phyloP scores from a whole-genome alignment of 2,797 vertebrate genomes.

The Enoplosus armatus region DNA sequence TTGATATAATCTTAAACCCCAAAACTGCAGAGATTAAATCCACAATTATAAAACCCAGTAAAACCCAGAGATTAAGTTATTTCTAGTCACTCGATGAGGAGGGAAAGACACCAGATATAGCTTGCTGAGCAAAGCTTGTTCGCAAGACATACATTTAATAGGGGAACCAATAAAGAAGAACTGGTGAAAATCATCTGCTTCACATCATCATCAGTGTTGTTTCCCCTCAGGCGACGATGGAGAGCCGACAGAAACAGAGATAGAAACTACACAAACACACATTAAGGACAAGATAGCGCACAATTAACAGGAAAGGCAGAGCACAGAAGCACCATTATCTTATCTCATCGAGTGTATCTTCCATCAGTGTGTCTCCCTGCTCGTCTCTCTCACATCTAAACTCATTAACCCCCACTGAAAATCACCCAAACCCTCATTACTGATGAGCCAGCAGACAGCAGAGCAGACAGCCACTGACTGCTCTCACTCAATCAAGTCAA shows the following conservation, averaged over 20 bases:
- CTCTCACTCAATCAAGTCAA: constrained; percentile 27
- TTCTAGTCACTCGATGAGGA: no score
- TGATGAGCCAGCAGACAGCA: constrained; percentile 41
- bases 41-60: no score
- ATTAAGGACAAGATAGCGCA: constrained; percentile 13
- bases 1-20: no score
- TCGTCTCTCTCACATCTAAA: constrained; percentile 42
- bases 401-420: constrained; percentile 64
- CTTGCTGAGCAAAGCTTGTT: neutral
- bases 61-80: no score
- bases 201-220: neutral
- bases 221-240: neutral
- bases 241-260: constrained; percentile 7
- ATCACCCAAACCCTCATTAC: constrained; percentile 44
- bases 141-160: neutral
- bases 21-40: no score
- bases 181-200: neutral
- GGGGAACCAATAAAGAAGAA: neutral
- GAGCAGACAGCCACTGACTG: constrained; percentile 8
- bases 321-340: constrained; percentile 60
- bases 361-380: constrained; percentile 35
- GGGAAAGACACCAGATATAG: no score
- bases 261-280: constrained; percentile 21
- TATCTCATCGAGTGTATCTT: constrained; percentile 46
- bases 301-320: constrained; percentile 52